A percentile compares a stretch with the other conserved stretches of the same genome.
Conservation (phyloP, 2,888 invertebrate species). For the Diplolepis rosae region DNA sequence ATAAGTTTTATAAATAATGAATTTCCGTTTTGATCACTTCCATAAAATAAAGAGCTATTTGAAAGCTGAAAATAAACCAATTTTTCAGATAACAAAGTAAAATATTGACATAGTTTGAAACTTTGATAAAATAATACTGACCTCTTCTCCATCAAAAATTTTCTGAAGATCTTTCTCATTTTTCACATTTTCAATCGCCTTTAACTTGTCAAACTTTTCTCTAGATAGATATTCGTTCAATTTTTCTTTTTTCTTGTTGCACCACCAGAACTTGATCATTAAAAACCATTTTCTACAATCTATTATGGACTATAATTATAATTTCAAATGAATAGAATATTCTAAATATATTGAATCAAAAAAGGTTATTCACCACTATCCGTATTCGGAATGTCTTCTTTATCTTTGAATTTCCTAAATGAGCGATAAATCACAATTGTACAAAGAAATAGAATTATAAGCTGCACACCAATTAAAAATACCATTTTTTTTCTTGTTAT, state of each 20-base stretch:
- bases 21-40: conserved; percentile 77
- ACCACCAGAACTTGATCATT: neutral
- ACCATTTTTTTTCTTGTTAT: neutral
- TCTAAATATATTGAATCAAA: too few species aligned
- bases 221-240: neutral
- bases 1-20: conserved; percentile 76
- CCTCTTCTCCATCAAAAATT: conserved; percentile 47
- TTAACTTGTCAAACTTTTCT: neutral
- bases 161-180: conserved; percentile 34
- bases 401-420: neutral
- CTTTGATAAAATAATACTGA: conserved; percentile 32
- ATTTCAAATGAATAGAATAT: neutral
- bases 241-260: neutral
- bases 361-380: neutral
- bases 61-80: conserved; percentile 64
- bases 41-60: conserved; percentile 75
- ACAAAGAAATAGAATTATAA: neutral
- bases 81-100: neutral
- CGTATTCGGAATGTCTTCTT: neutral
- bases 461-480: neutral
- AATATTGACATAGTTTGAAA: neutral
- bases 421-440: neutral
- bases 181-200: conserved; percentile 13
- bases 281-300: neutral
- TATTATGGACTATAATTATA: neutral